phyloP scores from a whole-genome alignment of 2,797 vertebrate species.

The Gadopsis marmoratus region DNA sequence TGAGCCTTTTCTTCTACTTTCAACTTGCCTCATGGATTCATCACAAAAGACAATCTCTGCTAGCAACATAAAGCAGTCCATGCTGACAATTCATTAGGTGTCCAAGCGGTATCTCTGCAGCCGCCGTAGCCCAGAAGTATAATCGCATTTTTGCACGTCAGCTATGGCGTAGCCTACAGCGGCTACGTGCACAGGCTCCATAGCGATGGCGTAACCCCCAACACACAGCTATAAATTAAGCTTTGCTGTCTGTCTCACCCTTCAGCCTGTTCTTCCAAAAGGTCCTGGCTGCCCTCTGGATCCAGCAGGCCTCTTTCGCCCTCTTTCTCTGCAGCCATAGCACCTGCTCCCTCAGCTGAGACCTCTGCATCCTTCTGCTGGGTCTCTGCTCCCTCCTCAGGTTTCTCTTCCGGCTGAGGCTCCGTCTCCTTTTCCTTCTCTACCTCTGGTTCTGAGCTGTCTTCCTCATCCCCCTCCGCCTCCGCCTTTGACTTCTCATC shows the following conservation, averaged over 20 bases:
- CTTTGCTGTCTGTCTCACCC: conserved; percentile 73
- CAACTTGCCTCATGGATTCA: not conserved
- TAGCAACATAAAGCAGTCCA: not conserved
- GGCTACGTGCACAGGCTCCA: not conserved
- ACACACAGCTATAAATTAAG: not conserved
- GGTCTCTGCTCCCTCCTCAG: conserved; percentile 33
- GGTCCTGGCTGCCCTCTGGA: conserved; percentile 60
- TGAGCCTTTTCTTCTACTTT: not conserved
- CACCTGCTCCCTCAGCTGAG: conserved; percentile 63
- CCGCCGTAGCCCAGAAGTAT: not conserved
- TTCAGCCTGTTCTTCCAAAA: conserved; percentile 77
- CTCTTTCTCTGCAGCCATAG: conserved; percentile 60
- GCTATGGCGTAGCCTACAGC: not conserved
- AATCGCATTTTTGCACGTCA: not conserved
- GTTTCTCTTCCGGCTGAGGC: conserved; percentile 43
- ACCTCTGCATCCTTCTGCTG: conserved; percentile 62
- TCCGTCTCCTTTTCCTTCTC: conserved; percentile 38
- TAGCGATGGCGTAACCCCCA: not conserved
- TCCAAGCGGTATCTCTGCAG: not conserved
- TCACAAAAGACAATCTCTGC: not conserved
- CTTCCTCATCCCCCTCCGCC: conserved; percentile 49
- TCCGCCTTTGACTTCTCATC: conserved; percentile 88
- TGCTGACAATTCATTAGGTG: not conserved
- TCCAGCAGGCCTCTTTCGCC: conserved; percentile 65
- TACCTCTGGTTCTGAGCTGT: conserved; percentile 78